Conservation (phyloP, 2,797 vertebrate genomes). For the Coracias cyanogaster region DNA sequence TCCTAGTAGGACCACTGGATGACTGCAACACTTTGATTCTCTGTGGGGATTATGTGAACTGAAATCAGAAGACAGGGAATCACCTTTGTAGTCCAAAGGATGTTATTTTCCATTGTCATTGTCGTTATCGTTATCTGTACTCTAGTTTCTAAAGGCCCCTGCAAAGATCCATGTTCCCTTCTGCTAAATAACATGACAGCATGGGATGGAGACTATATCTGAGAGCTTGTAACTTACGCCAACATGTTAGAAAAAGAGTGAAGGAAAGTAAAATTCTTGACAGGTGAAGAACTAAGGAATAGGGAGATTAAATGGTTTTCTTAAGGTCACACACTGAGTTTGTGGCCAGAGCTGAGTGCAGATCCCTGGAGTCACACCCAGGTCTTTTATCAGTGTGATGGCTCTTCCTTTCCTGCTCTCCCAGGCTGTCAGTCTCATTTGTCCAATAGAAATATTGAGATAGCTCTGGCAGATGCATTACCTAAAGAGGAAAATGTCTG, state of each 20-base stretch:
- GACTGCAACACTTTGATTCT: neutral
- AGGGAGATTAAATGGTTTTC: neutral
- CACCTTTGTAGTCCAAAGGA: neutral
- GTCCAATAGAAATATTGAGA: conserved; percentile 31
- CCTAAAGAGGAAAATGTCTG: conserved; percentile 16
- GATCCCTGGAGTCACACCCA: neutral
- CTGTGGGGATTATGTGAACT: neutral
- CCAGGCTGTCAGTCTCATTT: conserved; percentile 38
- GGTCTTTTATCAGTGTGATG: neutral
- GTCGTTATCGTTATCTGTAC: neutral
- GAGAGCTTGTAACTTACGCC: neutral
- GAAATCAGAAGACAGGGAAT: neutral
- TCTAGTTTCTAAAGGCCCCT: neutral
- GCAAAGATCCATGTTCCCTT: neutral
- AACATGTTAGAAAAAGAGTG: neutral
- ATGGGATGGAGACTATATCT: neutral
- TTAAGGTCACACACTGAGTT: neutral
- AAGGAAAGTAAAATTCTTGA: neutral
- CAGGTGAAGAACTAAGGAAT: neutral
- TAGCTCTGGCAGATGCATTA: conserved; percentile 29
- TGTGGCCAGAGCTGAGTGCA: neutral
- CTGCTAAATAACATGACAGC: neutral
- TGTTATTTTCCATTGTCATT: neutral
- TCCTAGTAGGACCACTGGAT: neutral
- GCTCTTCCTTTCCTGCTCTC: conserved; percentile 13